Evolutionary conservation across 2,888 invertebrate genomes (phyloP).

Genomic region (Rhynchonema sp.): DNA sequence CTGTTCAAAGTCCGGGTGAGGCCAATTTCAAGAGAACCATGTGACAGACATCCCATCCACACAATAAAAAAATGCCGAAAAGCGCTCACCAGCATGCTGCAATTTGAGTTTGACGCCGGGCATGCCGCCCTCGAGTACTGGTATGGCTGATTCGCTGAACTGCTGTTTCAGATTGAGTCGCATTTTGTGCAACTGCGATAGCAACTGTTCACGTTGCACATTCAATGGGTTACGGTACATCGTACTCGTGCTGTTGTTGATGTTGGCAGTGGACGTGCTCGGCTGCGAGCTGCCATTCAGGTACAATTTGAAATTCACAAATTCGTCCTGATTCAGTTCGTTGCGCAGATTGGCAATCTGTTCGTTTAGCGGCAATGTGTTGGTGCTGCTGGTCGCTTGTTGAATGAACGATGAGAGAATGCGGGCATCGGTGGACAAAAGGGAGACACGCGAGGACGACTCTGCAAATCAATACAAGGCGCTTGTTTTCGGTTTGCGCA

Average conservation of each 20-base stretch:
- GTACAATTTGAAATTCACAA: neutral
- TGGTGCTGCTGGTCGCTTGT: no score
- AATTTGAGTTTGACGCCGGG: conserved; percentile 50
- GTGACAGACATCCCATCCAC: no score
- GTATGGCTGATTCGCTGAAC: conserved; percentile 6
- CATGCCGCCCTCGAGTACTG: conserved; percentile 31
- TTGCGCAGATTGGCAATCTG: neutral
- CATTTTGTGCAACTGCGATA: conserved; percentile 84
- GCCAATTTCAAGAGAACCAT: no score
- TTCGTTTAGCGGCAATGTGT: no score
- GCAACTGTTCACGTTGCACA: conserved; percentile 62
- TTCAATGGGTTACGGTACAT: conserved; percentile 84
- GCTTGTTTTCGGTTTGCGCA: no score
- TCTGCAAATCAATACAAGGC: no score
- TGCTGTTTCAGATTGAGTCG: conserved; percentile 53
- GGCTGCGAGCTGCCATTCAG: neutral
- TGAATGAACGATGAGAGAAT: no score
- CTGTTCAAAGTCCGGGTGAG: no score
- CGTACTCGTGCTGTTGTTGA: neutral
- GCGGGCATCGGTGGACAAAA: neutral
- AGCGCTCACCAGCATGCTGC: conserved; percentile 49
- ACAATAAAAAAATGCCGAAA: no score
- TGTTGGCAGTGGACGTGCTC: neutral
- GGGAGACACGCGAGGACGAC: neutral
- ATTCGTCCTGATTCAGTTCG: neutral